Conservation (phyloP, 2,888 invertebrate genomes). For the Apodemia zela region DNA sequence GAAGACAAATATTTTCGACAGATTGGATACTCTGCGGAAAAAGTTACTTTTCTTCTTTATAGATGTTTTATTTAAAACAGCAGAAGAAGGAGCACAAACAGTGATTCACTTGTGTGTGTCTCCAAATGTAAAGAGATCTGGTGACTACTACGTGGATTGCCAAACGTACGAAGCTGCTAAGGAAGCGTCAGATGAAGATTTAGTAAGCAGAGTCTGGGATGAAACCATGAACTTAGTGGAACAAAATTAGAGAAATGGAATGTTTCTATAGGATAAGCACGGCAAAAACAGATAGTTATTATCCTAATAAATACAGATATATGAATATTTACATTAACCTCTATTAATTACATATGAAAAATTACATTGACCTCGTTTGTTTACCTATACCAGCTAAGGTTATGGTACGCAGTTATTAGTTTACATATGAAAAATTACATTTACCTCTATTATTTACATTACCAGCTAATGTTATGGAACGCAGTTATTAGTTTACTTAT, state of each 20-base stretch:
- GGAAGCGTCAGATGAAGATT: slow-evolving; percentile 81
- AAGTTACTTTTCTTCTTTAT: slow-evolving; percentile 77
- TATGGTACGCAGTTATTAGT: too few relatives aligned
- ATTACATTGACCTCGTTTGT: too few relatives aligned
- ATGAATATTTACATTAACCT: too few relatives aligned
- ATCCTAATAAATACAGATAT: too few relatives aligned
- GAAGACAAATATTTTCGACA: slow-evolving; percentile 87
- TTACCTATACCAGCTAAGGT: too few relatives aligned
- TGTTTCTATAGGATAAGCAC: background rate
- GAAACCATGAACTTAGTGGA: slow-evolving; percentile 38
- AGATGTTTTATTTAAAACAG: slow-evolving; percentile 83
- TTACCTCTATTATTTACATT: too few relatives aligned
- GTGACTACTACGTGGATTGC: slow-evolving; percentile 90
- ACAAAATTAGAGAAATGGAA: background rate
- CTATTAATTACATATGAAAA: too few relatives aligned
- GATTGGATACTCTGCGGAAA: slow-evolving; percentile 57
- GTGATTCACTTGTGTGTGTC: slow-evolving; percentile 86
- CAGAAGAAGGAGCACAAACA: slow-evolving; percentile 89
- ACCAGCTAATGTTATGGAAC: too few relatives aligned
- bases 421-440: too few relatives aligned
- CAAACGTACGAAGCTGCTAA: slow-evolving; percentile 75
- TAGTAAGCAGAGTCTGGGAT: slow-evolving; percentile 89
- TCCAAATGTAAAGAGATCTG: slow-evolving; percentile 84
- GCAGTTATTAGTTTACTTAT: too few relatives aligned
- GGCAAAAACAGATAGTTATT: too few relatives aligned